phyloP scores from a whole-genome alignment of 2,113 vertebrate species.

The Campylomormyrus numenius region DNA sequence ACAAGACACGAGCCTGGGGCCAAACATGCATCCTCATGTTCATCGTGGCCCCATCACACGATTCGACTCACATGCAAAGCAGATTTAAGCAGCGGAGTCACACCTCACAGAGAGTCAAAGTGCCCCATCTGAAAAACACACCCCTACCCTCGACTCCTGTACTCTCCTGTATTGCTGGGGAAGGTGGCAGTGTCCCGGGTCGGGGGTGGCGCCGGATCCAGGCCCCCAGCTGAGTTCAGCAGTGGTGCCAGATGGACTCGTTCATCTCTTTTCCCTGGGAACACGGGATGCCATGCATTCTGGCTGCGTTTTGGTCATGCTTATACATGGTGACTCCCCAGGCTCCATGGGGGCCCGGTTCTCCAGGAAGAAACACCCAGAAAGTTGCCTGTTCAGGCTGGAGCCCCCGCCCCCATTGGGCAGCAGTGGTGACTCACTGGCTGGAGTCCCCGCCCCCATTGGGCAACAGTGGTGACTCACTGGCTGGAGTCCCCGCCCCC shows the following conservation, averaged over 20 bases:
- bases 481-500: neutral
- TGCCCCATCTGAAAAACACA: neutral
- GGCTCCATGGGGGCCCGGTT: neutral
- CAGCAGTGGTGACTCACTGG: neutral
- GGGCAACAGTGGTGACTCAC: neutral
- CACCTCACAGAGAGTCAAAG: neutral
- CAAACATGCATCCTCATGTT: neutral
- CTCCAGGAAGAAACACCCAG: neutral
- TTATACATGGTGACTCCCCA: neutral
- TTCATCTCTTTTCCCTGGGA: neutral
- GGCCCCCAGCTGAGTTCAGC: neutral
- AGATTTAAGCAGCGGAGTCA: neutral
- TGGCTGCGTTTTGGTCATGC: neutral
- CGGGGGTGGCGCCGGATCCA: neutral
- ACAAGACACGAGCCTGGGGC: neutral
- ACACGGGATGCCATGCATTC: neutral
- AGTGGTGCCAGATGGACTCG: neutral
- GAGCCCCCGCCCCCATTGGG: neutral
- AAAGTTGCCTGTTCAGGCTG: neutral
- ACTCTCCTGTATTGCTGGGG: neutral
- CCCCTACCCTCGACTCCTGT: neutral
- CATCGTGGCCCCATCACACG: neutral
- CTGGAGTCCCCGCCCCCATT: neutral
- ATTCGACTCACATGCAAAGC: neutral
- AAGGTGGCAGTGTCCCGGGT: neutral